Conservation (phyloP, 1,140 invertebrate species). For the Steinernema feltiae region DNA sequence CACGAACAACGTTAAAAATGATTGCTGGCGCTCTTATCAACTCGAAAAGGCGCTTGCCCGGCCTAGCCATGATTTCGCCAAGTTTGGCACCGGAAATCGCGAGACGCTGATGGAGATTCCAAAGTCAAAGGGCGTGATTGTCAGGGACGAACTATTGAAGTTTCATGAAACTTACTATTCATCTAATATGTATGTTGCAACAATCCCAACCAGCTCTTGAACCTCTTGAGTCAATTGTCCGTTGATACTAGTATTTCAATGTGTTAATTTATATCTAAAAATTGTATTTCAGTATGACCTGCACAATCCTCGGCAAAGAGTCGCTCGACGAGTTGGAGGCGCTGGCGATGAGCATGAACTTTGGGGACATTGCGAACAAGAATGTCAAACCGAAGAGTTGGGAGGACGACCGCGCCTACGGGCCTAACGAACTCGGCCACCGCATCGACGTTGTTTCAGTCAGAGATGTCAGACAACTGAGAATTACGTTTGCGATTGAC, state of each 20-base stretch:
- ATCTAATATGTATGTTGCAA: slow-evolving; percentile 67
- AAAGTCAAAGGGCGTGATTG: slow-evolving; percentile 71
- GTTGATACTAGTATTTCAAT: too few species aligned
- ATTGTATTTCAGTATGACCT: slow-evolving; percentile 51
- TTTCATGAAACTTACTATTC: slow-evolving; percentile 90
- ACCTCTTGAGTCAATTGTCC: too few species aligned
- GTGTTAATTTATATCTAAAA: too few species aligned
- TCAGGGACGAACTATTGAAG: slow-evolving; percentile 76
- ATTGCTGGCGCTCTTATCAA: slow-evolving; percentile 79
- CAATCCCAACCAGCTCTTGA: neutral
- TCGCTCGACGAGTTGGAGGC: slow-evolving; percentile 76
- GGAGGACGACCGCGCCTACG: slow-evolving; percentile 73
- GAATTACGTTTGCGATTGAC: slow-evolving; percentile 79
- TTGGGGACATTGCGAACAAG: slow-evolving; percentile 70
- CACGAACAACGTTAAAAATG: slow-evolving; percentile 81
- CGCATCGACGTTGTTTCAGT: slow-evolving; percentile 70
- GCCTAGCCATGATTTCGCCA: slow-evolving; percentile 31
- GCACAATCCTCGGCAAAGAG: slow-evolving; percentile 64
- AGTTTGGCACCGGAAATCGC: slow-evolving; percentile 66
- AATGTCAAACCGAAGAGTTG: slow-evolving; percentile 65
- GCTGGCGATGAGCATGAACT: slow-evolving; percentile 73
- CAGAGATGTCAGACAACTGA: slow-evolving; percentile 80
- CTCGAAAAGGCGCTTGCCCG: slow-evolving; percentile 67
- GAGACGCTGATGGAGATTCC: slow-evolving; percentile 75
- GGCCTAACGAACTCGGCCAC: slow-evolving; percentile 63